Base-by-base conservation (phyloP, 2,888 invertebrate species). In the Euclidia mi region DNA sequence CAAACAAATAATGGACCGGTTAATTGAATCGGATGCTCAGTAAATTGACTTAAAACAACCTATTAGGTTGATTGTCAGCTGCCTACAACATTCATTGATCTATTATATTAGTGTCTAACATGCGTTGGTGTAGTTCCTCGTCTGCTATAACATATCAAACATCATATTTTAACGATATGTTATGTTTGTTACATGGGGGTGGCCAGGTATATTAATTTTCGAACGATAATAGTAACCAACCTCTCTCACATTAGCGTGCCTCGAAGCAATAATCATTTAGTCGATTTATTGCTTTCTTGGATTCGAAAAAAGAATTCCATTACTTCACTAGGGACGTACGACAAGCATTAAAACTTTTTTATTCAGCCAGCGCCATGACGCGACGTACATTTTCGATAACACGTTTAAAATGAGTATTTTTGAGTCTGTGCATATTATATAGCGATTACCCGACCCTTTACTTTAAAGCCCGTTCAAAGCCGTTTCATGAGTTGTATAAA, bases 41-140 rank as follows among this genome's bases (percentile, higher is more conserved):
- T 52, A 64, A 68, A 68, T 60, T 64, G 46, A 64, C 43, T 63
- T 57, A 43, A 45, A 51, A 50, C 37, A 56, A 59, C 48, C 53
- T 43, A 55, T 68, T 67, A 58, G 45, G 0, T 41, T 40, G 38
- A 40, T 40, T 7, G 28, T 47, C 31, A 34, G 15, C 15, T 49
- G 32, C 38, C n/a, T 28, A 18, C 37, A 31, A 45, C 17, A 12
- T 37, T 6, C 20, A 20, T n/a, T 37, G 37, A 37, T 37, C 17
- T 37, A 17, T 18, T 7, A 7, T n/a, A n/a, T 11, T 35, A 35
- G 7, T 15, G 15, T 1, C 15, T 2, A 17, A n/a, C 17, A 15
- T 37, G 18, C 6, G n/a, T n/a, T 0, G 14, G 14, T 10, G 9
- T 35, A 7, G 9, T 15, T 15, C 29, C 3, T 10, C 20, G 7